phyloP scores from a whole-genome alignment of 2,888 invertebrate genomes.

The Dascillus cervinus region DNA sequence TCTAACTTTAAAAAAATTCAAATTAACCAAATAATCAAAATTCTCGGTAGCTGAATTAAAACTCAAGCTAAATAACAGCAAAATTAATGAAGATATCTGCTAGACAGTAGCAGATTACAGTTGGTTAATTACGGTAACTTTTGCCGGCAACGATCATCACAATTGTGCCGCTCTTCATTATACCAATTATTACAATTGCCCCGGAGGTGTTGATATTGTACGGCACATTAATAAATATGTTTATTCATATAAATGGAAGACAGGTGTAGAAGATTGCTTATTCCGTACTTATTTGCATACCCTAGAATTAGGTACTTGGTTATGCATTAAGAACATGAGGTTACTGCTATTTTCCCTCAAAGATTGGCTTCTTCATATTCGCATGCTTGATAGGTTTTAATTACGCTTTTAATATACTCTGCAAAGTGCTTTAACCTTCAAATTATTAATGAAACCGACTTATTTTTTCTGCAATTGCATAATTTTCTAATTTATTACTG shows the following conservation, averaged over 20 bases:
- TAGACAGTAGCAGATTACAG: conserved; percentile 1
- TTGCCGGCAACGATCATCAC: conserved; percentile 6
- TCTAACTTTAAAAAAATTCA: no score
- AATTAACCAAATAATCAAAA: no score
- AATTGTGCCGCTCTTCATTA: conserved; percentile 6
- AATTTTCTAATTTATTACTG: no score
- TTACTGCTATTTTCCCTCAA: no score
- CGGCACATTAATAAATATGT: conserved; percentile 10
- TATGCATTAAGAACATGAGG: conserved; percentile 8
- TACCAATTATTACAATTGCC: conserved; percentile 5
- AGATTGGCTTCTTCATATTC: no score
- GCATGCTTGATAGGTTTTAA: no score
- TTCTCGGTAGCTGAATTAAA: neutral
- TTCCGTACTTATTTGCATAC: conserved; percentile 7
- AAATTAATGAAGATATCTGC: neutral
- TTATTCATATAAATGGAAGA: conserved; percentile 9
- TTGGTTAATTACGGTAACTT: conserved; percentile 6
- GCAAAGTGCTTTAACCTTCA: no score
- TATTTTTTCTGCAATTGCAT: no score
- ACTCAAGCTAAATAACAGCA: no score
- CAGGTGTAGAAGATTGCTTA: conserved; percentile 7
- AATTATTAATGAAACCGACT: no score
- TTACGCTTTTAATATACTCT: no score
- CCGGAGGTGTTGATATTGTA: conserved; percentile 9
- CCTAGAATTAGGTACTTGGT: conserved; percentile 4